Evolutionary conservation across 2,888 invertebrate species (phyloP), one percentile per base, ranked within the genome.

Genomic region (Pinctada fucata): DNA sequence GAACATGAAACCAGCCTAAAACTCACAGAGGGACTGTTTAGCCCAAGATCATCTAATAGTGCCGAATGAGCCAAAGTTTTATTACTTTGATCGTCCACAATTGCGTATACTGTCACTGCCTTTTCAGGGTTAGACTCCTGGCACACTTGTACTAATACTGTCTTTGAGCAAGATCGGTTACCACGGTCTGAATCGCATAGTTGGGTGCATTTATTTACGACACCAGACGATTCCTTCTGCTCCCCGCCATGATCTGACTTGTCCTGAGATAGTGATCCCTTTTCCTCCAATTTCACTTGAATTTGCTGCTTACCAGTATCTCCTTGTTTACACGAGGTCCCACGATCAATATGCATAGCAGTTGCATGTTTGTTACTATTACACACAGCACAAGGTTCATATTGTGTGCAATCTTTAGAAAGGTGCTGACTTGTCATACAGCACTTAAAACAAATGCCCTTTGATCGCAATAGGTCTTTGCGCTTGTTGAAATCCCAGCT

Each of bases 91-190:
- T 68, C 68, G 45, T 68, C 68, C 47, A 68, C 3, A 16, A 68
- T 16, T 13, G 68, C 68, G 47, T 68, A 68, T 3, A 68, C 47
- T 16, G 16, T 3, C 3, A 68, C 31, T 3, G 3, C 13, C 3
- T 3, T 13, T 10, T 45, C 45, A 68, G 68, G 3, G 58, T 52
- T 52, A 52, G 68, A 80, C n/a, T n/a, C n/a, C n/a, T n/a, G n/a
- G n/a, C n/a, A n/a, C 16, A 80, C 78, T 52, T 76, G 75, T 3
- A 79, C 79, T 1, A 78, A 64, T 10, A 83, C 8, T 2, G 76
- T 81, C 63, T 82, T 82, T 10, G 76, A 79, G 72, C 83, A 84
- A 3, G 82, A 83, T 64, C 73, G 75, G 3, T 80, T 80, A 13
- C 5, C n/a, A 8, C 16, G 63, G 3, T 16, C 51, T n/a, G 47